phyloP scores from a whole-genome alignment of 2,888 invertebrate species.

The Marronus borbonicus region DNA sequence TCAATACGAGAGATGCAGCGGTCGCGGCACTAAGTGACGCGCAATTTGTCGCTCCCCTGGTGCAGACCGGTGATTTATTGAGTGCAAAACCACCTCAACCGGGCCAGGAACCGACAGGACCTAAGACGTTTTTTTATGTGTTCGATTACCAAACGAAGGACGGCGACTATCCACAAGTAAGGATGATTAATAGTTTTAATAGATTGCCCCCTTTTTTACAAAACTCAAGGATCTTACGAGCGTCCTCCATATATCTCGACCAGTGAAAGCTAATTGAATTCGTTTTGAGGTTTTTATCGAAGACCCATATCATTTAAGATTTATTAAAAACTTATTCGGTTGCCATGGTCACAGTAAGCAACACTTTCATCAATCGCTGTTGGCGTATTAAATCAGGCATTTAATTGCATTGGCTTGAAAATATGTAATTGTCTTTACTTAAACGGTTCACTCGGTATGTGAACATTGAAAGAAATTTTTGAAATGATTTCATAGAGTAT shows the following conservation, averaged over 20 bases:
- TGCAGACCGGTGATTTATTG: conserved; percentile 87
- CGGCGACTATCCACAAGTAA: conserved; percentile 89
- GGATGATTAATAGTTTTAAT: conserved; percentile 56
- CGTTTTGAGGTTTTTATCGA: background rate
- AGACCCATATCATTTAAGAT: background rate
- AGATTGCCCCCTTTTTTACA: background rate
- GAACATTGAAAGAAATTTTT: too few relatives aligned
- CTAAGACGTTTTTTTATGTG: conserved; percentile 90
- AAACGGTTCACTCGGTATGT: too few relatives aligned
- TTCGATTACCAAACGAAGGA: conserved; percentile 94
- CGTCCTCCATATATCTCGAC: background rate
- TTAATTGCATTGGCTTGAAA: too few relatives aligned
- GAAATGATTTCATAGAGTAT: too few relatives aligned
- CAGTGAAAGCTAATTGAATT: background rate
- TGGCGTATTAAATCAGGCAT: too few relatives aligned
- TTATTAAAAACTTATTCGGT: background rate
- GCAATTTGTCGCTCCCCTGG: conserved; percentile 92
- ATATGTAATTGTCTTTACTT: too few relatives aligned
- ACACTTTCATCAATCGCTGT: too few relatives aligned
- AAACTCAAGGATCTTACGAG: background rate
- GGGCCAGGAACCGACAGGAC: conserved; percentile 75
- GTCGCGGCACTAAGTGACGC: conserved; percentile 95
- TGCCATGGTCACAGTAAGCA: too few relatives aligned
- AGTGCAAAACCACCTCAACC: conserved; percentile 79
- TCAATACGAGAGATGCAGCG: conserved; percentile 90